These are phyloP conservation scores for Carapus acus DNA, from an alignment of 2,797 vertebrate species.

Conservation along the genomic window DNA sequence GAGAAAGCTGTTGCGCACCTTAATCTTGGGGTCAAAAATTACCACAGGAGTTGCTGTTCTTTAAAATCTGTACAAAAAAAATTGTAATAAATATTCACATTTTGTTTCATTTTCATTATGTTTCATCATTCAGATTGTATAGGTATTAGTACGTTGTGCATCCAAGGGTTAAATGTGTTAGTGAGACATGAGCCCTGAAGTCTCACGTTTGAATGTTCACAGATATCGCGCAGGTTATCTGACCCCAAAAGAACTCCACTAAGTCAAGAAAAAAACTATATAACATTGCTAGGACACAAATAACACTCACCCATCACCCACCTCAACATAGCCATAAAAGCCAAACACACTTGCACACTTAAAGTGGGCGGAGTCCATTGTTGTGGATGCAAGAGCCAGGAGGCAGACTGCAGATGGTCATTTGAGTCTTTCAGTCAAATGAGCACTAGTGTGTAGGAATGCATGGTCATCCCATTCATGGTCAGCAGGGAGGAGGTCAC, in stretches of 20 bases:
- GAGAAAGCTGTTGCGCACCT: too few relatives aligned
- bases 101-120: too few relatives aligned
- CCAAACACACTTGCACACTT: conserved; percentile 58
- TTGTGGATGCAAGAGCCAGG: conserved; percentile 46
- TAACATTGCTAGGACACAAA: background rate
- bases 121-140: too few relatives aligned
- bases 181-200: too few relatives aligned
- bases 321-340: conserved; percentile 44
- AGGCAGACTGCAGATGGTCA: conserved; percentile 63
- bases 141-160: too few relatives aligned
- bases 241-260: conserved; percentile 7
- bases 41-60: too few relatives aligned
- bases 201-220: conserved; percentile 24
- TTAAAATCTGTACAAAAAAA: too few relatives aligned
- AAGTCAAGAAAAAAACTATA: background rate
- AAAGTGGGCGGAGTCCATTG: conserved; percentile 54
- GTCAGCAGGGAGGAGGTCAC: conserved; percentile 55
- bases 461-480: conserved; percentile 52
- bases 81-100: too few relatives aligned
- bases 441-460: conserved; percentile 63
- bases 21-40: too few relatives aligned
- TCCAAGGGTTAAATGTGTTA: too few relatives aligned
- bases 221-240: background rate
- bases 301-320: conserved; percentile 28
- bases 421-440: conserved; percentile 49